Evolutionary conservation across 2,113 vertebrate genomes (phyloP).

Genomic region (Podocnemis expansa): DNA sequence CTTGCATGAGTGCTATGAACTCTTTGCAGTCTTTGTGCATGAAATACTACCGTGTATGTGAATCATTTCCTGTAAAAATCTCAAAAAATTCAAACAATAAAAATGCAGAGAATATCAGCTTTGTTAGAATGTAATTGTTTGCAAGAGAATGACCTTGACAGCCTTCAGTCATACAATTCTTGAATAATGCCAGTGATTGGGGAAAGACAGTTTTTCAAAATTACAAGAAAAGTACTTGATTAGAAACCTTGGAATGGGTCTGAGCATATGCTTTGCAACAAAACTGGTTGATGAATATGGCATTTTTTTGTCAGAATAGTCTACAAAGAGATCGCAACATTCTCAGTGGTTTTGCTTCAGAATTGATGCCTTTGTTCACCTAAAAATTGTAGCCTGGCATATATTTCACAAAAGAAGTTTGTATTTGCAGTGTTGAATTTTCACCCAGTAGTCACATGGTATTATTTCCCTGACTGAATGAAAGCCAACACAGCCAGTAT

Average conservation of each 20-base stretch:
- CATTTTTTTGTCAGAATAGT: neutral
- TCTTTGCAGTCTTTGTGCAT: neutral
- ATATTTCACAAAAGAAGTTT: neutral
- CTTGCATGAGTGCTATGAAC: neutral
- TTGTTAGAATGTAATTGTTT: neutral
- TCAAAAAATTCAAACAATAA: neutral
- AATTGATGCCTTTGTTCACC: neutral
- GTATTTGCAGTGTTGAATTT: neutral
- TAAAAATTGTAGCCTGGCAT: neutral
- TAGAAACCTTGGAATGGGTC: neutral
- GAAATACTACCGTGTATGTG: accelerated
- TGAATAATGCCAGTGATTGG: neutral
- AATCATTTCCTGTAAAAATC: neutral
- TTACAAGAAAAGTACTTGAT: neutral
- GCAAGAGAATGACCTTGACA: neutral
- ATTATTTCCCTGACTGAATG: neutral
- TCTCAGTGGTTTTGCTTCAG: neutral
- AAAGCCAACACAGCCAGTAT: neutral
- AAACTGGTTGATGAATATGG: neutral
- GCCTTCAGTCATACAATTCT: neutral
- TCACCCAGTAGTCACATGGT: neutral
- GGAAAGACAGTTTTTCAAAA: neutral
- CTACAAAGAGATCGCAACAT: accelerated
- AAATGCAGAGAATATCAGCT: neutral
- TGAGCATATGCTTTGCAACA: neutral